Evolutionary conservation across 2,113 vertebrate species (phyloP), one percentile per base, ranked within the genome.

Genomic region (Calyptomena viridis): DNA sequence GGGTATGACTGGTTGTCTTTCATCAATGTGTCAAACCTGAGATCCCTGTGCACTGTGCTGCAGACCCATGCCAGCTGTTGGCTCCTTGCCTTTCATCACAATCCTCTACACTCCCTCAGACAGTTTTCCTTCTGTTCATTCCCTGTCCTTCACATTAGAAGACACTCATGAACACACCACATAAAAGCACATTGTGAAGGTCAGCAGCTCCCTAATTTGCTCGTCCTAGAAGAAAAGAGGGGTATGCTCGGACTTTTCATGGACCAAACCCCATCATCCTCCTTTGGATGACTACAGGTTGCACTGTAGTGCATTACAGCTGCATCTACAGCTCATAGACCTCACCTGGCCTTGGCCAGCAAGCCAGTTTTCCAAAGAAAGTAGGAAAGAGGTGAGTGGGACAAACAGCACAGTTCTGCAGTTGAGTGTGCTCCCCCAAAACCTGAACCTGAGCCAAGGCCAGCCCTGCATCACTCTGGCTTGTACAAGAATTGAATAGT

Each of bases 1-100:
- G 28, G 99, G 99, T 99, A 98, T 98, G 90, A 62, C 50, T 9
- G 3, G 12, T 55, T 63, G 47, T 83, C 77, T 88, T n/a, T 49
- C 66, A 53, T 3, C 3, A 2, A 24, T 6, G 5, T 4, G 3
- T 58, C 81, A 91, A 71, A 42, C 35, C n/a, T 35, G 25, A 80
- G 90, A 37, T 89, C 58, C 42, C 33, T 3, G 2, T 27, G 75
- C 63, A 37, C 50, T 3, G 15, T 71, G 69, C 39, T 64, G 42
- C 30, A 81, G n/a, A 2, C 42, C 52, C 1, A 0, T 53, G 79
- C 62, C 83, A 66, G 62, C 88, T 84, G 50, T 73, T 93, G 46
- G 90, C 28, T 92, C 87, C 60, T 89, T 23, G 25, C 50, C 88
- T 94, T 89, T 90, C 83, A 81, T 42, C 72, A 89, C 52, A 31